Conservation (phyloP, 37 sponge, comb jelly and placozoan genomes). For the Mnemiopsis leidyi region DNA sequence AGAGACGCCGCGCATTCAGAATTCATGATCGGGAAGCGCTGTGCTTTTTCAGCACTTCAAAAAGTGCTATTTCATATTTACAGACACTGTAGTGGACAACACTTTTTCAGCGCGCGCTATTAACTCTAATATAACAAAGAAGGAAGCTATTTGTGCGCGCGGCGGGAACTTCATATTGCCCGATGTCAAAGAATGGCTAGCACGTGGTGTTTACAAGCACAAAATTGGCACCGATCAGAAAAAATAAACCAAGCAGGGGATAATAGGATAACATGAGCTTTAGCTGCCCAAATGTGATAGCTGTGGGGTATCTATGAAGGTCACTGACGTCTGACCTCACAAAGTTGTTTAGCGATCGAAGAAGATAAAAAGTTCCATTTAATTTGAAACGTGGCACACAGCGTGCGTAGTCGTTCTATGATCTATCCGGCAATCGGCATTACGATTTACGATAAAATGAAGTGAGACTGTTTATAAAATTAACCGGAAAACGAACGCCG, state of each 20-base stretch:
- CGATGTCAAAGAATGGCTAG: neutral
- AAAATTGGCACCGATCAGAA: neutral
- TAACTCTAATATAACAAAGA: slow-evolving; percentile 3
- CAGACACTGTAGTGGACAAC: slow-evolving; percentile 14
- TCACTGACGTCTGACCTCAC: too few species aligned
- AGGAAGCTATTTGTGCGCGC: neutral
- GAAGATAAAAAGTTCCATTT: too few species aligned
- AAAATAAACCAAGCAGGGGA: neutral
- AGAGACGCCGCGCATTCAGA: neutral
- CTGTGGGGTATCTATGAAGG: too few species aligned
- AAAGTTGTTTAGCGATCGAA: too few species aligned
- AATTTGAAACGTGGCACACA: too few species aligned
- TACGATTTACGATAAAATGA: too few species aligned
- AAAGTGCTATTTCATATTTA: neutral
- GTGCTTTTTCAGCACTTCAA: slow-evolving; percentile 36
- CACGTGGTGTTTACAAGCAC: neutral
- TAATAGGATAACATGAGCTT: neutral
- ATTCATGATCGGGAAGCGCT: neutral
- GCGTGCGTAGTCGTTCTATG: too few species aligned
- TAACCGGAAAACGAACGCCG: too few species aligned
- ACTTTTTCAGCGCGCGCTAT: neutral
- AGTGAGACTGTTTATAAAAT: too few species aligned
- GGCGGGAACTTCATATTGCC: slow-evolving; percentile 1
- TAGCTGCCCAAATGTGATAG: too few species aligned
- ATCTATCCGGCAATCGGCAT: too few species aligned